Evolutionary conservation across 2,113 vertebrate genomes (phyloP), one percentile per base, ranked within the genome.

Genomic region (Cyphomyrus discorhynchus): DNA sequence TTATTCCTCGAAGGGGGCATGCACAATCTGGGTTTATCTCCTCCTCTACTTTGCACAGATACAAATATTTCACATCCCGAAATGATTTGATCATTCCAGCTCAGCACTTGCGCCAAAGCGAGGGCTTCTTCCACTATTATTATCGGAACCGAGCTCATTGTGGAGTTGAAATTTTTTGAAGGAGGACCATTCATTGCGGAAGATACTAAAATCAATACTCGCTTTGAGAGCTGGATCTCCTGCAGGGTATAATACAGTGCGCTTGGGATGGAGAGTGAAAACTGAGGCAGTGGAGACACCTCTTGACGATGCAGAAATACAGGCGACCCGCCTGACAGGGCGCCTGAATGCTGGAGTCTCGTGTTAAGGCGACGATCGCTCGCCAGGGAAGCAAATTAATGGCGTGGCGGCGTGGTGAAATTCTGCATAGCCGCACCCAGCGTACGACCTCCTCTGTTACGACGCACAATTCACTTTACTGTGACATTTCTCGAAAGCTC

Each of bases 251-350:
- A 70, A 52, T 62, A 50, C 87, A 42, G 62, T 27, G 70, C 52
- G 62, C 24, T 56, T 46, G 39, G n/a, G 39, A 13, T 87, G 83
- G 87, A 90, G n/a, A 87, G 2, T 92, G 95, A 97, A 97, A 97
- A 95, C 94, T 96, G 95, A 96, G 94, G 95, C 96, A 93, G 96
- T 96, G 95, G 96, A 94, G 97, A 96, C 97, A 96, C 94, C 96
- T 97, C 96, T 96, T 96, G 97, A 96, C 96, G 93, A 94, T 91
- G 92, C 0, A 27, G 95, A 91, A 93, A 95, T 91, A 90, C 50
- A 86, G n/a, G 8, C 13, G 46, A n/a, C 53, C 31, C 19, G 77
- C 49, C 42, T 35, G 66, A 50, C 21, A 17, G 15, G 50, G 21
- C 21, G 39, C 5, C 52, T 3, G 50, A 19, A 27, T 2, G 2